Conservation (phyloP, 2,113 vertebrate genomes). For the Pomatostomus ruficeps region DNA sequence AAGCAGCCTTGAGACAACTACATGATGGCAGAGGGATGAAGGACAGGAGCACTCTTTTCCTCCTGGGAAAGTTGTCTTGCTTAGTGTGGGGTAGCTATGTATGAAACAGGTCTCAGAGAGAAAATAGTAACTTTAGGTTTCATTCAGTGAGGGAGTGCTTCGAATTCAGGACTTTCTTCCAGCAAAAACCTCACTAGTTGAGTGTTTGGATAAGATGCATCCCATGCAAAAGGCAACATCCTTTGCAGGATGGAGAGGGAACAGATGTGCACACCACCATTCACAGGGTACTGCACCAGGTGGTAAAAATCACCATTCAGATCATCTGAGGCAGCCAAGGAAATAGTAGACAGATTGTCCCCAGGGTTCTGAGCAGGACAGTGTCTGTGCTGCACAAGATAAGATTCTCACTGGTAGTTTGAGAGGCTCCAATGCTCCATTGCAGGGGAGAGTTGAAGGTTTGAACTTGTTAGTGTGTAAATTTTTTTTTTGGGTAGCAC, state of each 20-base stretch:
- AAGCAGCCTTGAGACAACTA: background rate
- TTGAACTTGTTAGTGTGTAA: background rate
- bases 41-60: fast-evolving
- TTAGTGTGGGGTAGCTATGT: background rate
- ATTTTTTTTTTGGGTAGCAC: background rate
- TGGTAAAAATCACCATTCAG: background rate
- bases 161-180: fast-evolving
- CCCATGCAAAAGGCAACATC: fast-evolving
- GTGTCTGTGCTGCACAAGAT: background rate
- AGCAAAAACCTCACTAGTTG: background rate
- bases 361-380: background rate
- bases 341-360: background rate
- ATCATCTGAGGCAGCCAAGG: background rate
- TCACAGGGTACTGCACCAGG: background rate
- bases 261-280: background rate
- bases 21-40: background rate
- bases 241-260: background rate
- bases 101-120: background rate
- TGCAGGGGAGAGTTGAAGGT: background rate
- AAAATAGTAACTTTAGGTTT: background rate
- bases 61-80: background rate
- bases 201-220: background rate
- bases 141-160: background rate
- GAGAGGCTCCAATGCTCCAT: background rate
- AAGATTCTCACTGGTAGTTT: background rate